Percentiles rank a stretch among this genome's conserved stretches.
Evolutionary conservation across 2,113 vertebrate species (phyloP).

Genomic region (Atlantisia rogersi): DNA sequence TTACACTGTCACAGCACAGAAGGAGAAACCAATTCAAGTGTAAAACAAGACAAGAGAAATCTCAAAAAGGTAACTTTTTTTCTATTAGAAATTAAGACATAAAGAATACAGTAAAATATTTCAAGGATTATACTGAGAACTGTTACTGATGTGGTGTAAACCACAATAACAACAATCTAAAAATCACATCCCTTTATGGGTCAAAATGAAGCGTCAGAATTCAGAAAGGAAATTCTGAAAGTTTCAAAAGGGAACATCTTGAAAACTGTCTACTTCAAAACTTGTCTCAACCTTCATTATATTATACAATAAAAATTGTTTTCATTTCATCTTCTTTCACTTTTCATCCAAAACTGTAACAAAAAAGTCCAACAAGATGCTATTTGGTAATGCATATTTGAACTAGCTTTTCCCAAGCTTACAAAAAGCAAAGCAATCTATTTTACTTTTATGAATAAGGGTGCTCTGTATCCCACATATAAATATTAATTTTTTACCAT

Average conservation of each 20-base stretch:
- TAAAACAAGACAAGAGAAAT: neutral
- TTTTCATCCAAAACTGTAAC: neutral
- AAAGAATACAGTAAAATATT: neutral
- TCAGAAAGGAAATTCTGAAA: neutral
- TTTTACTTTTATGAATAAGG: neutral
- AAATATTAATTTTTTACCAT: neutral
- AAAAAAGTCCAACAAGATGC: neutral
- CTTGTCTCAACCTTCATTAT: neutral
- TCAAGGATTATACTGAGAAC: neutral
- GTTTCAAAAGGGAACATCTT: neutral
- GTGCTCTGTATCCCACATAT: neutral
- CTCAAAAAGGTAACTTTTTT: neutral
- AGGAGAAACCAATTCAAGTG: neutral
- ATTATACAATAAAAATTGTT: neutral
- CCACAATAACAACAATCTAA: neutral
- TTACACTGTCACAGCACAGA: neutral
- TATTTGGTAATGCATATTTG: neutral
- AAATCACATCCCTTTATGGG: neutral
- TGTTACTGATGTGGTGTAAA: neutral
- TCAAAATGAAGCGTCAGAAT: neutral
- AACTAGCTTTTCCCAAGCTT: neutral
- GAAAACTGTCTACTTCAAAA: neutral
- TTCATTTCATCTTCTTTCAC: neutral
- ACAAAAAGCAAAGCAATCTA: neutral
- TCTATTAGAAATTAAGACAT: neutral